phyloP scores from a whole-genome alignment of 2,888 invertebrate genomes.

The Epistrophe grossulariae region DNA sequence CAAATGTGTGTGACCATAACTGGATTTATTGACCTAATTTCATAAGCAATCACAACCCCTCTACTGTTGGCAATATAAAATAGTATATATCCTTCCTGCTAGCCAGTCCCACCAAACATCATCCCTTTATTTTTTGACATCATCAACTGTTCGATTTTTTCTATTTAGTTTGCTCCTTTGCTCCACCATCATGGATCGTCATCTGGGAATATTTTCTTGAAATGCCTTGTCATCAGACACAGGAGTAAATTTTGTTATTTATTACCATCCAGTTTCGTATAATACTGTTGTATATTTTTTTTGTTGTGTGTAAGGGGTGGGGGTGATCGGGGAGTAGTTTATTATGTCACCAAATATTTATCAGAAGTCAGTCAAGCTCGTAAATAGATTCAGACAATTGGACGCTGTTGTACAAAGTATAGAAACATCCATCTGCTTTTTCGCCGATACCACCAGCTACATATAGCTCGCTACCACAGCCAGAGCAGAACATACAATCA shows the following conservation, averaged over 20 bases:
- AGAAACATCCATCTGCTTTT: conserved; percentile 19
- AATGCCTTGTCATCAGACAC: conserved; percentile 71
- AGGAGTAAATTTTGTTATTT: conserved; percentile 64
- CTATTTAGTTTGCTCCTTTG: neutral
- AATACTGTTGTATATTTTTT: conserved; percentile 30
- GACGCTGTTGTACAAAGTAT: conserved; percentile 40
- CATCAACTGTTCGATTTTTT: conserved; percentile 30
- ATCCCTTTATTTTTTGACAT: conserved; percentile 25
- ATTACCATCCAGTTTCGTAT: conserved; percentile 46
- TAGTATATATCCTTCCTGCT: conserved; percentile 22
- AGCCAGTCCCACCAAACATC: neutral
- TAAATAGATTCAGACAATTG: conserved; percentile 66
- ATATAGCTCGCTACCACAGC: neutral
- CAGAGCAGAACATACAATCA: neutral
- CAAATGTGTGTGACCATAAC: conserved; percentile 65
- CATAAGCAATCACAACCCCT: conserved; percentile 69
- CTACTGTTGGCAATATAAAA: conserved; percentile 39
- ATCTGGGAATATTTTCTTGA: conserved; percentile 53
- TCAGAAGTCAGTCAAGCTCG: conserved; percentile 60
- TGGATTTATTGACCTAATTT: conserved; percentile 75
- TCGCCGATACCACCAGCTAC: conserved; percentile 1
- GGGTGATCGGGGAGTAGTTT: conserved; percentile 36
- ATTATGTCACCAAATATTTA: conserved; percentile 52
- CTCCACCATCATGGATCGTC: neutral
- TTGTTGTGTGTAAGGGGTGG: neutral